phyloP scores from a whole-genome alignment of 1,140 invertebrate genomes.

The Drosophila busckii region DNA sequence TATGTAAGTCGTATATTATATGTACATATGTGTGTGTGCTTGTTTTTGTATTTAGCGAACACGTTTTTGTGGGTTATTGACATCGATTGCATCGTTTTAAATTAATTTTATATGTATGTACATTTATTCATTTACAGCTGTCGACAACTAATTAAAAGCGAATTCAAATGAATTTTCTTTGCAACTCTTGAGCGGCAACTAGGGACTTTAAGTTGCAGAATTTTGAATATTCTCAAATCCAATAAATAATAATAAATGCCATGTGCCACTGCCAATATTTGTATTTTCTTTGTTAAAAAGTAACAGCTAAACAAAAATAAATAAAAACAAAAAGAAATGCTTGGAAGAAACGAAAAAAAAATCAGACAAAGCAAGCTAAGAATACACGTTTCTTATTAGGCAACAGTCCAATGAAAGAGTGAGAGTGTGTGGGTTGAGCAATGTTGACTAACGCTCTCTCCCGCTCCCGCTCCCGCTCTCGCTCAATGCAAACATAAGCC shows the following conservation, averaged over 20 bases:
- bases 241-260: too few relatives aligned
- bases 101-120: conserved; percentile 27
- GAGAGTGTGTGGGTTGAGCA: too few relatives aligned
- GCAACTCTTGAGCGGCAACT: too few relatives aligned
- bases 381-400: conserved; percentile 47
- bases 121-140: too few relatives aligned
- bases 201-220: too few relatives aligned
- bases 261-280: conserved; percentile 41
- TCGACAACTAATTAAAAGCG: too few relatives aligned
- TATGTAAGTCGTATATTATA: too few relatives aligned
- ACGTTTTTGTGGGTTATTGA: conserved; percentile 75
- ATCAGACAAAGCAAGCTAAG: conserved; percentile 24
- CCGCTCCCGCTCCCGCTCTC: conserved; percentile 4
- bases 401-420: conserved; percentile 19
- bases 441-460: conserved; percentile 19
- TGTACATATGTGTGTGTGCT: background rate
- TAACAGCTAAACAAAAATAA: conserved; percentile 22
- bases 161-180: too few relatives aligned
- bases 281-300: conserved; percentile 35
- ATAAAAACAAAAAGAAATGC: conserved; percentile 6
- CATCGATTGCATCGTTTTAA: conserved; percentile 47
- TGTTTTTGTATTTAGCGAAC: conserved; percentile 38
- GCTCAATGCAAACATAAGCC: conserved; percentile 8
- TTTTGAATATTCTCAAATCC: too few relatives aligned
- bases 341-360: conserved; percentile 1